Base-by-base conservation (phyloP, 2,113 vertebrate genomes). In the Loxodonta africana region DNA sequence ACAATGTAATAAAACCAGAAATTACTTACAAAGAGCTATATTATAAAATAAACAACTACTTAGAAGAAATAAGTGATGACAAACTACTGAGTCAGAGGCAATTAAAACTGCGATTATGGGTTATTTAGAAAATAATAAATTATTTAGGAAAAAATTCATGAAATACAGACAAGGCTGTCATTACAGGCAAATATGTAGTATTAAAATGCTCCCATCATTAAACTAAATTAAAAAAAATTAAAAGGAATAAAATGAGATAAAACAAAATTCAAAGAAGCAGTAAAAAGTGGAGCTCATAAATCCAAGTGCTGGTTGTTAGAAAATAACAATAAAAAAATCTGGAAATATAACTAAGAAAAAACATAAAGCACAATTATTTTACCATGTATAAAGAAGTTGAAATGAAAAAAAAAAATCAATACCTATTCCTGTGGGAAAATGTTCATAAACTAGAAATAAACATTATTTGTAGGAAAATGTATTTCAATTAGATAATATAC, bases 111-210 rank as follows among this genome's bases (percentile, higher is more conserved):
- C 7, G 69, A 28, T 76, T 21, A 30, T 84, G 74, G 63, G 2
- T 93, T 91, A 87, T 69, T 90, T 93, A 90, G 37, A 81, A 92
- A 93, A 62, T 88, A 90, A 28, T 63, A 83, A 41, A 67, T 1
- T 83, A 20, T 67, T 83, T 0, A 37, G 48, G 28, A n/a, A 37
- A 85, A 21, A 15, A 48, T 9, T 91, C 9, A 21, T 88, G 53
- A 91, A 60, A 62, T 83, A 1, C 1, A 80, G 17, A 4, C 20
- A 95, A 69, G 80, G 44, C 41, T 86, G 5, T 78, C 26, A 33
- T 73, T 3, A 73, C 17, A 81, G 76, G 12, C 71, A 90, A 53
- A 81, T 46, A 82, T 30, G 41, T 65, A 65, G 4, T 83, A 25
- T 83, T 91, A 57, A 69, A 69, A 23, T 33, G 18, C 80, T 86